A percentile compares a stretch with the other conserved stretches of the same genome.
These are phyloP conservation scores for Trogon melanurus DNA, from an alignment of 2,113 vertebrate genomes.

Conservation along the genomic window DNA sequence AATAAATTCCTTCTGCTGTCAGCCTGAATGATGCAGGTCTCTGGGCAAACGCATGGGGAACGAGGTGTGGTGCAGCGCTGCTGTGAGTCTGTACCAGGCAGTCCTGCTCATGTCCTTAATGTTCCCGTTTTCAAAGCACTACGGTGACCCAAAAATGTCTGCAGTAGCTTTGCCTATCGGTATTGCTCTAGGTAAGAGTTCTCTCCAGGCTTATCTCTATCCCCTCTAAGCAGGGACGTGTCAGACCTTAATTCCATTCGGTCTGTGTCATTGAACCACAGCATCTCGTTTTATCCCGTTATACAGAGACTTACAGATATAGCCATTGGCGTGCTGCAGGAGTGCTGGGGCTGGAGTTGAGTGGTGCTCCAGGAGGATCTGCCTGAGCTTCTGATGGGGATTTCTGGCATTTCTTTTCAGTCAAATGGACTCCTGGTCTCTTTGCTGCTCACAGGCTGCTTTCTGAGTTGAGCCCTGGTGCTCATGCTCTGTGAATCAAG, in stretches of 20 bases:
- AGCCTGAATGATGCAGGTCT: not conserved
- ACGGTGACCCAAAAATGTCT: not conserved
- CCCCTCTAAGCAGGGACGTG: constrained; percentile 37
- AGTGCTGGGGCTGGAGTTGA: not conserved
- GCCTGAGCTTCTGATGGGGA: not conserved
- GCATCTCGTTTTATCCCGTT: constrained; percentile 56
- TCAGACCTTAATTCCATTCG: constrained; percentile 47
- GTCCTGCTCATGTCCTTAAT: not conserved
- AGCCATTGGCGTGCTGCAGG: not conserved
- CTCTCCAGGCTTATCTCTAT: constrained; percentile 44
- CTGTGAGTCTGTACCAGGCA: not conserved
- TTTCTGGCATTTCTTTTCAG: not conserved
- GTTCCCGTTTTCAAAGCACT: not conserved
- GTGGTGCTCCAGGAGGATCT: not conserved
- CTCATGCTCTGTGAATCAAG: not conserved
- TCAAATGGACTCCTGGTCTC: not conserved
- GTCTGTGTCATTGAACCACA: constrained; percentile 49
- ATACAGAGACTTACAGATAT: constrained; percentile 8
- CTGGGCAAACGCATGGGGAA: not conserved
- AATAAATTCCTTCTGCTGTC: rapidly evolving
- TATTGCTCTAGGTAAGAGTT: constrained; percentile 4
- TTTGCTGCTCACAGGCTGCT: not conserved
- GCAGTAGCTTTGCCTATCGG: not conserved
- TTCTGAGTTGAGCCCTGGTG: not conserved
- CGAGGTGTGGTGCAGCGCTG: not conserved